Base-by-base conservation (phyloP, 2,888 invertebrate species). In the Pollenia labialis region DNA sequence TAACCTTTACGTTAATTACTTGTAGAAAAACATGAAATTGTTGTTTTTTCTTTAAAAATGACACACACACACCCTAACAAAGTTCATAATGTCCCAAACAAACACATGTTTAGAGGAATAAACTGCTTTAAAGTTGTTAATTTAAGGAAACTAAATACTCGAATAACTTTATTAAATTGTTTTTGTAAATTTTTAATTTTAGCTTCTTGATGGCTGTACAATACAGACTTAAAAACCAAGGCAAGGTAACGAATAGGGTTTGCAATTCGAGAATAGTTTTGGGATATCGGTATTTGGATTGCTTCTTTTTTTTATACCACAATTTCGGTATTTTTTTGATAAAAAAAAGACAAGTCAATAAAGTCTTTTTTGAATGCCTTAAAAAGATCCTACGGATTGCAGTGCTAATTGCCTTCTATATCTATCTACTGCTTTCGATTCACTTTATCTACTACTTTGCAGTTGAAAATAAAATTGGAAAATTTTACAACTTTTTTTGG, bases 1-100 rank as follows among this genome's bases (percentile, higher is more conserved):
- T 84, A 81, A 84, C 87, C 84, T 87, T 84, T 77, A 72, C 72
- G 77, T 81, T 87, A 87, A 87, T 87, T 87, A 83, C 72, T 60
- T 83, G 40, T 54, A 81, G 64, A 42, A 72, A 72, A 69, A 72
- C 69, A 81, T 58, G 72, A 77, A 48, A 54, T 58, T 44, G 12
- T 32, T 75, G 6, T 14, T 60, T 42, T 42, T 60, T 56, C 11
- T 52, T 72, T 58, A 46, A 72, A 72, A 71, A 50, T 46, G 14
- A 60, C 11, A 74, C 46, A 12, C 9, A 80, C 75, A 56, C 1
- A 46, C 10, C 48, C 16, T 23, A 3, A 48, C 14, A 69, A 16
- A 32, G 52, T 48, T 69, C 40, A 68, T 11, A 50, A 10, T 82
- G 60, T 44, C 48, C 56, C 56, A 44, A 32, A 23, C 62, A 66